Conservation (phyloP, 2,888 invertebrate genomes). For the Drosophila subquinaria region DNA sequence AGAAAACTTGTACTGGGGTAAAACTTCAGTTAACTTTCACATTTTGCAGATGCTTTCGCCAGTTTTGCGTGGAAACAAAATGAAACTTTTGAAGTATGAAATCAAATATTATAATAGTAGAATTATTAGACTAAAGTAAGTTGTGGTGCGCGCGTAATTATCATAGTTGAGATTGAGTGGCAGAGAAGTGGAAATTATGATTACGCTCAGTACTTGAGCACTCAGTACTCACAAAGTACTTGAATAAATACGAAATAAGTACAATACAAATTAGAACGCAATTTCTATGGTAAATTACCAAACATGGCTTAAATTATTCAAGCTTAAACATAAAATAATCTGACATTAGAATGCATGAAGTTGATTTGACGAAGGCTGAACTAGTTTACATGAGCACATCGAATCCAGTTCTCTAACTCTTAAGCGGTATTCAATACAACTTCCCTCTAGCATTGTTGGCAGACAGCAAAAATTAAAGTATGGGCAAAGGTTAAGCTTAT, state of each 20-base stretch:
- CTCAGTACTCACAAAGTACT: slow-evolving; percentile 3
- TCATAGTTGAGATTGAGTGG: neutral
- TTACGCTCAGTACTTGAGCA: neutral
- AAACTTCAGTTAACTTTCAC: neutral
- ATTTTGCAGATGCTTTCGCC: neutral
- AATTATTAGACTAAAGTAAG: neutral
- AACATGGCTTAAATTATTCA: neutral
- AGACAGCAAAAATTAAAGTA: neutral
- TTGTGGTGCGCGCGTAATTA: neutral
- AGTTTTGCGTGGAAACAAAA: neutral
- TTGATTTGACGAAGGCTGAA: neutral
- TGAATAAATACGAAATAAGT: neutral
- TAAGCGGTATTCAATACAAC: slow-evolving; percentile 14
- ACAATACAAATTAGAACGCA: neutral
- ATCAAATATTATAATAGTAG: neutral
- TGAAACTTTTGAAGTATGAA: neutral
- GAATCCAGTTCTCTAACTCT: neutral
- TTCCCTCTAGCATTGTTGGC: slow-evolving; percentile 13
- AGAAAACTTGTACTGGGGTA: neutral
- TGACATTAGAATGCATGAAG: neutral
- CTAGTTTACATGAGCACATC: neutral
- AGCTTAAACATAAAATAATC: slow-evolving; percentile 8
- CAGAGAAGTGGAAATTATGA: neutral
- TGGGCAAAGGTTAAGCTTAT: slow-evolving; percentile 16
- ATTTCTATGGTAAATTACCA: neutral